phyloP scores from a whole-genome alignment of 2,797 vertebrate genomes.

The Sarcoramphus papa region DNA sequence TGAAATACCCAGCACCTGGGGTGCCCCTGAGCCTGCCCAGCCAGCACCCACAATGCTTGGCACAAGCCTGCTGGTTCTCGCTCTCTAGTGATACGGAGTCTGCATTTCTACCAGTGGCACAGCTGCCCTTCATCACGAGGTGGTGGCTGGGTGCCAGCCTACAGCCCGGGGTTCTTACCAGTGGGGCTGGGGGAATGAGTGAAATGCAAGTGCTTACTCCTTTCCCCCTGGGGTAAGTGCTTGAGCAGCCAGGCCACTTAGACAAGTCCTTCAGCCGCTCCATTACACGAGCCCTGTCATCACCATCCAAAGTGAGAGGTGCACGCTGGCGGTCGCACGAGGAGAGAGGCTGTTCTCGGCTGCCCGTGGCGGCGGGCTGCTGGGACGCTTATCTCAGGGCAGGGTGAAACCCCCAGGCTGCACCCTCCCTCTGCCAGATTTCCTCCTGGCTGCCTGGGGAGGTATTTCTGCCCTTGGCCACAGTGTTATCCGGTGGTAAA shows the following conservation, averaged over 20 bases:
- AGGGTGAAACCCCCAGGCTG: background rate
- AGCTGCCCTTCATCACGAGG: fast-evolving
- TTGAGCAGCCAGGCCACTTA: background rate
- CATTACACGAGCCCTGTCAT: background rate
- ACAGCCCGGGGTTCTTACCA: fast-evolving
- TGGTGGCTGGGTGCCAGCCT: background rate
- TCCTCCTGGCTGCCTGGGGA: background rate
- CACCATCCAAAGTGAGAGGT: background rate
- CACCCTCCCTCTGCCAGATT: background rate
- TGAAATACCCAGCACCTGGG: background rate
- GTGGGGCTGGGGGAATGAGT: background rate
- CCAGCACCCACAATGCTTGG: background rate
- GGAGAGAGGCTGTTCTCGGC: background rate
- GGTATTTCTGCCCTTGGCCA: background rate
- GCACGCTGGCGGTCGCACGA: background rate
- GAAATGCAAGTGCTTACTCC: background rate
- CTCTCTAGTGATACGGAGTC: background rate
- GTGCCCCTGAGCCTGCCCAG: background rate
- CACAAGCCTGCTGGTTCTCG: background rate
- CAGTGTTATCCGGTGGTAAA: background rate
- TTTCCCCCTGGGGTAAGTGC: background rate
- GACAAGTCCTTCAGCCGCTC: background rate
- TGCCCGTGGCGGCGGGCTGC: fast-evolving
- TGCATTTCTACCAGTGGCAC: fast-evolving
- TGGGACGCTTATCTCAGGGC: background rate